phyloP scores from a whole-genome alignment of 2,113 vertebrate species.

The Indri indri region DNA sequence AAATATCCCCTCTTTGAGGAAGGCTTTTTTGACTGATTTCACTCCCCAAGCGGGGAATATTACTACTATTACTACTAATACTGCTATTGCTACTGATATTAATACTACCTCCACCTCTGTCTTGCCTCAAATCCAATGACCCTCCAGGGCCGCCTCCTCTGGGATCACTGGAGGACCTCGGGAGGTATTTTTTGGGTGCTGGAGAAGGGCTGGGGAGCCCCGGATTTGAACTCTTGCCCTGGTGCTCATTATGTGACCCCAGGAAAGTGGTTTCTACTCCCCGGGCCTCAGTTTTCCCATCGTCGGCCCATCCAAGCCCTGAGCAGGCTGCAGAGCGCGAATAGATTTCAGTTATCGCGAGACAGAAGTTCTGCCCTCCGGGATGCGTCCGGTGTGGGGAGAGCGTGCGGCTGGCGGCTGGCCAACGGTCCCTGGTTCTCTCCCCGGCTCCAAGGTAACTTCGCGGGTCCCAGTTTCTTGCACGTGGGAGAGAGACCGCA shows the following conservation, averaged over 20 bases:
- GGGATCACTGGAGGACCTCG: not conserved
- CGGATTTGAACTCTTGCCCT: not conserved
- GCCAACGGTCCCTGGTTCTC: not conserved
- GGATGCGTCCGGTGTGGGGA: not conserved
- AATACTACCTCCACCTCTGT: no score
- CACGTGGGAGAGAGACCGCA: fast-evolving
- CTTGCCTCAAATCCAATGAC: not conserved
- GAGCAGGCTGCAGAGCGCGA: fast-evolving
- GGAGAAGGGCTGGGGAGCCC: not conserved
- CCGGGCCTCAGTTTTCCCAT: not conserved
- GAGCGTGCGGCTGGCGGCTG: no score
- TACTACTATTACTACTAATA: no score
- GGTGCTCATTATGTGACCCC: not conserved
- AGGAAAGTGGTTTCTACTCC: not conserved
- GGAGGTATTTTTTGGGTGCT: not conserved
- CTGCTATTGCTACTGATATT: fast-evolving
- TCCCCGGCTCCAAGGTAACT: not conserved
- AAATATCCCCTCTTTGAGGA: not conserved
- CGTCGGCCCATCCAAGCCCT: not conserved
- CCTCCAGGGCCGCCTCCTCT: not conserved
- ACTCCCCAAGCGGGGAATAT: not conserved
- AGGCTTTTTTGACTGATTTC: not conserved
- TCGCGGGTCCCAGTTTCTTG: fast-evolving
- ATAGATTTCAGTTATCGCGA: not conserved
- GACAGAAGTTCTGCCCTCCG: not conserved